Base-by-base conservation (phyloP, 2,797 vertebrate genomes). In the Poecilia picta region DNA sequence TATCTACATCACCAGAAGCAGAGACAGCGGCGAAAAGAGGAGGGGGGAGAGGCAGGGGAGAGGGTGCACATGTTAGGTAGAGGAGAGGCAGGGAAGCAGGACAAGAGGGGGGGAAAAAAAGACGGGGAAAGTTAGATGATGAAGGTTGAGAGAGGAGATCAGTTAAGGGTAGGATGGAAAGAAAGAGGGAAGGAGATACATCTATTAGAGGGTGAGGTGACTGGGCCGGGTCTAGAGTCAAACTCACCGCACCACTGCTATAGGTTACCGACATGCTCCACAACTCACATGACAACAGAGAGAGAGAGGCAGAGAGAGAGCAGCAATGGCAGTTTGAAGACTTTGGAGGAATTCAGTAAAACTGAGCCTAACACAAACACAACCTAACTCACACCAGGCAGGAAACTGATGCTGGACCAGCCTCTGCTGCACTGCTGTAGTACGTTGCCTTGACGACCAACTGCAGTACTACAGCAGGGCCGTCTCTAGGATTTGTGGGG, bases 1-100 rank as follows among this genome's bases (percentile, higher is more conserved):
- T 95, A 95, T 95, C 94, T 94, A 94, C 84, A 90, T 87, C 87
- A 83, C 66, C 89, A 87, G 91, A 89, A 90, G 87, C 81, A 85
- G 91, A 84, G 79, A 87, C 73, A 85, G 81, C 79, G 68, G 82
- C 59, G 88, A 25, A 4, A 53, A 53, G 8, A 53, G 91, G 87
- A 83, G 87, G 89, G 84, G 84, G 57, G 25, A 36, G 49, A 51
- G 20, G 2, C 49, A 23, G 49, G 68, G 70, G 51, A 68, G 85
- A 5, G 73, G 55, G 57, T 81, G 81, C 80, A 83, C 86, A 85
- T 47, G 81, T 31, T 57, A 76, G 91, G 85, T 87, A 81, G 8
- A 43, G 75, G 77, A 79, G 51, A 72, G 31, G 36, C 72, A 39
- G 57, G 57, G 23, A 36, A 18, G 68, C 51, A 16, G 68, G 72